These are phyloP conservation scores for Avahi laniger DNA, from an alignment of 2,797 vertebrate genomes.

Conservation along the genomic window DNA sequence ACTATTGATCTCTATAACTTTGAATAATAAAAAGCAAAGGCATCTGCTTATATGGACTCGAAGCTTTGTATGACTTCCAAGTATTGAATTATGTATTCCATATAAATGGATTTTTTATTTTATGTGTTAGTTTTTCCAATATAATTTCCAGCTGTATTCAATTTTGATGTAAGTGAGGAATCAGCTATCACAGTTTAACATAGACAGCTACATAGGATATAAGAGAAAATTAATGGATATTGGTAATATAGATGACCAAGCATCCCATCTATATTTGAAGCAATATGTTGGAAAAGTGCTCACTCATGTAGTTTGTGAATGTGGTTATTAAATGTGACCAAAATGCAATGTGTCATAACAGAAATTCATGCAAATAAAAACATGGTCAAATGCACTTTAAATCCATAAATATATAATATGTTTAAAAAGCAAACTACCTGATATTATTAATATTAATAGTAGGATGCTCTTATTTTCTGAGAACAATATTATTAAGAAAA, in stretches of 20 bases:
- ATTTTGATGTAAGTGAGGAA: conserved; percentile 26
- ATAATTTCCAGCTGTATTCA: conserved; percentile 17
- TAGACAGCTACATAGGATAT: background rate
- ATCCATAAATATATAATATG: background rate
- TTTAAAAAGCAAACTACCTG: background rate
- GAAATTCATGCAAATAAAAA: conserved; percentile 25
- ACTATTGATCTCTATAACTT: conserved; percentile 36
- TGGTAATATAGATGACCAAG: background rate
- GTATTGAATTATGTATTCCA: conserved; percentile 54
- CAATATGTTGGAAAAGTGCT: background rate
- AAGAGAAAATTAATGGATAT: conserved; percentile 22
- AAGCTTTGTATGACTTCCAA: conserved; percentile 3
- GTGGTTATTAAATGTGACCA: background rate
- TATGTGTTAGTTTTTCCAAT: conserved; percentile 3
- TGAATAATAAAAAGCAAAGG: conserved; percentile 41
- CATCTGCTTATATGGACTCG: background rate
- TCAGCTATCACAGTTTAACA: background rate
- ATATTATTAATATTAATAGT: background rate
- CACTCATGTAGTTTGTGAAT: background rate
- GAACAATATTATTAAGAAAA: background rate
- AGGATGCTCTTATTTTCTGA: background rate
- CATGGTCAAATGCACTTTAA: background rate
- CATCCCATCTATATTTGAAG: background rate
- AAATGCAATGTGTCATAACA: background rate
- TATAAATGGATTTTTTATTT: conserved; percentile 51